Percentiles rank a stretch among this genome's conserved stretches.
phyloP scores from a whole-genome alignment of 2,888 invertebrate genomes.

The Zygogramma bicolorata region DNA sequence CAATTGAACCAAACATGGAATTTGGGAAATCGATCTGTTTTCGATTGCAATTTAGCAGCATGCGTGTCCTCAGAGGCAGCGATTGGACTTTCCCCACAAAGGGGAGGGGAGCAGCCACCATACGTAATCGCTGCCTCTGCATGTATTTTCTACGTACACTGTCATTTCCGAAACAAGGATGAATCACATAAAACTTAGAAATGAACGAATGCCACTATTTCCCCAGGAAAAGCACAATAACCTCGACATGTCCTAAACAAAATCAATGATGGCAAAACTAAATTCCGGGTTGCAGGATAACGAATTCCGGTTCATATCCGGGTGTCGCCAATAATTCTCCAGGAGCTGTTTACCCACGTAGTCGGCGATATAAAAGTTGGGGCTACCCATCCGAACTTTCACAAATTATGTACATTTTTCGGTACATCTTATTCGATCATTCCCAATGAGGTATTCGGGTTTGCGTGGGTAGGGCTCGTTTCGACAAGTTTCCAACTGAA shows the following conservation, averaged over 20 bases:
- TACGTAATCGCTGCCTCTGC: too few species aligned
- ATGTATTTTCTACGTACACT: too few species aligned
- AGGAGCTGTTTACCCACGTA: constrained; percentile 48
- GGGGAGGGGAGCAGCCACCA: too few species aligned
- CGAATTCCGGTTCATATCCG: constrained; percentile 51
- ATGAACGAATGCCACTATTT: too few species aligned
- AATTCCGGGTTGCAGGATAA: constrained; percentile 45
- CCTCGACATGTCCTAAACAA: neutral
- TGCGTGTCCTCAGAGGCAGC: too few species aligned
- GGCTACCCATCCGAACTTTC: constrained; percentile 24
- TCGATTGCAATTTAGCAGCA: too few species aligned
- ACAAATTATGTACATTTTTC: constrained; percentile 32
- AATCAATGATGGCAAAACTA: constrained; percentile 40
- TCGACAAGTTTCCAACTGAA: constrained; percentile 1
- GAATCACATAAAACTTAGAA: too few species aligned
- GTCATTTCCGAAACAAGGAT: too few species aligned
- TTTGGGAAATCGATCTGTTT: too few species aligned
- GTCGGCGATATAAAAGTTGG: constrained; percentile 42
- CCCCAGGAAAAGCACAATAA: neutral
- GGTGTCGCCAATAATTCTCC: constrained; percentile 48
- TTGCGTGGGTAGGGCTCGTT: constrained; percentile 27
- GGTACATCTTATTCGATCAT: constrained; percentile 33
- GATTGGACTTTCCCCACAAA: too few species aligned
- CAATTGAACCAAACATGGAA: too few species aligned
- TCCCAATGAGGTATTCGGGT: constrained; percentile 32